Evolutionary conservation across 92 coral and sea anemone genomes (phyloP).

Genomic region (Parazoanthus swiftii): DNA sequence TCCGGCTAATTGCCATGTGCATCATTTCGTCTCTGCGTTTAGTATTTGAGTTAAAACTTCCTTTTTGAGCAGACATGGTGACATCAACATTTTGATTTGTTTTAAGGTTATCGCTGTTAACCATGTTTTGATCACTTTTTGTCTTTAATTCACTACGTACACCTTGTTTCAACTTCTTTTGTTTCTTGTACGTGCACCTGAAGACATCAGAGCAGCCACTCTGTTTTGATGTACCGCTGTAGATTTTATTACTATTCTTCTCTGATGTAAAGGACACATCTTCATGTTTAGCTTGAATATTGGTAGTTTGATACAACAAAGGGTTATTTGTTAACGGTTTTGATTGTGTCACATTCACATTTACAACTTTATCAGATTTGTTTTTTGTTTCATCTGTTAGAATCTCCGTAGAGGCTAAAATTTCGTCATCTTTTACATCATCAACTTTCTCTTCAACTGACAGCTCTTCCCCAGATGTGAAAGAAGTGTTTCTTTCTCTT

Average conservation of each 20-base stretch:
- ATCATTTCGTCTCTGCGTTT: not conserved
- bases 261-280: not conserved
- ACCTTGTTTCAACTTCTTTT: not conserved
- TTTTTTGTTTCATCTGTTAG: not conserved
- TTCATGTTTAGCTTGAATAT: not conserved
- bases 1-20: not conserved
- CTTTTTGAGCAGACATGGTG: not conserved
- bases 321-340: not conserved
- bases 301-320: not conserved
- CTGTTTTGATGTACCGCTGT: not conserved
- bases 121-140: not conserved
- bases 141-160: not conserved
- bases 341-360: not conserved
- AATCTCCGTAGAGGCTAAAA: not conserved
- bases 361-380: not conserved
- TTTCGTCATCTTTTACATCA: slow-evolving; percentile 17
- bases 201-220: not conserved
- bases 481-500: not conserved
- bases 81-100: not conserved
- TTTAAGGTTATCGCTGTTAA: not conserved
- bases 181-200: not conserved
- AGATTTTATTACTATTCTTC: not conserved
- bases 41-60: not conserved
- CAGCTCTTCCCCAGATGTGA: slow-evolving; percentile 8
- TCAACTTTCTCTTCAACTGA: slow-evolving; percentile 28